phyloP scores from a whole-genome alignment of 2,113 vertebrate species.

The Myiagra hebetior region DNA sequence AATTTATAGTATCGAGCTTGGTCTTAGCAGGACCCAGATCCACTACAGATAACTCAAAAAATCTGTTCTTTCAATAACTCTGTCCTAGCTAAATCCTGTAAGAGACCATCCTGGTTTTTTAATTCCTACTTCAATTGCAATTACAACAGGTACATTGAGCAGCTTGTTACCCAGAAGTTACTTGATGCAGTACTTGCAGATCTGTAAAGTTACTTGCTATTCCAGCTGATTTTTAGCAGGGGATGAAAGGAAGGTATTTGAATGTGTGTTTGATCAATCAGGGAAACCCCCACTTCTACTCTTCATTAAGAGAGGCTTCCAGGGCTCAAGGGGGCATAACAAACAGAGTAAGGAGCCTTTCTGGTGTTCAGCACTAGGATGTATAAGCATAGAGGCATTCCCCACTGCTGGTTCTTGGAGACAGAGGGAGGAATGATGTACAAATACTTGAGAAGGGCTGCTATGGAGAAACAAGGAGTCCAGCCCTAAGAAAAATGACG shows the following conservation, averaged over 20 bases:
- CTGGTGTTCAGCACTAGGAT: background rate
- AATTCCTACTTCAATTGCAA: background rate
- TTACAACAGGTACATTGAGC: rapidly evolving
- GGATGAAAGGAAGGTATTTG: background rate
- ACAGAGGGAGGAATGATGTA: background rate
- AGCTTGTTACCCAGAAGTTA: background rate
- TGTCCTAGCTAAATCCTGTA: background rate
- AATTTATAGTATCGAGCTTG: background rate
- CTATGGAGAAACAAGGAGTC: background rate
- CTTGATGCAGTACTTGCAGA: background rate
- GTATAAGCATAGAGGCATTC: background rate
- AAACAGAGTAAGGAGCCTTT: background rate
- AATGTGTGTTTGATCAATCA: background rate
- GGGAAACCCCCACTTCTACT: background rate
- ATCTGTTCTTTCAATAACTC: background rate
- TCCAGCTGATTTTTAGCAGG: background rate
- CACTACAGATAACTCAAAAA: background rate
- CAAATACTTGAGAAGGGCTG: background rate
- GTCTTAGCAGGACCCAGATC: background rate
- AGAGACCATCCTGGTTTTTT: background rate
- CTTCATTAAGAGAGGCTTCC: background rate
- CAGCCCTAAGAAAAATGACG: background rate
- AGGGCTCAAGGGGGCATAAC: background rate
- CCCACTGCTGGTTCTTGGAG: background rate
- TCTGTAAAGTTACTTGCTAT: background rate